A percentile compares a stretch with the other conserved stretches of the same genome.
These are phyloP conservation scores for Lagria hirta DNA, from an alignment of 2,888 invertebrate species.

Conservation along the genomic window DNA sequence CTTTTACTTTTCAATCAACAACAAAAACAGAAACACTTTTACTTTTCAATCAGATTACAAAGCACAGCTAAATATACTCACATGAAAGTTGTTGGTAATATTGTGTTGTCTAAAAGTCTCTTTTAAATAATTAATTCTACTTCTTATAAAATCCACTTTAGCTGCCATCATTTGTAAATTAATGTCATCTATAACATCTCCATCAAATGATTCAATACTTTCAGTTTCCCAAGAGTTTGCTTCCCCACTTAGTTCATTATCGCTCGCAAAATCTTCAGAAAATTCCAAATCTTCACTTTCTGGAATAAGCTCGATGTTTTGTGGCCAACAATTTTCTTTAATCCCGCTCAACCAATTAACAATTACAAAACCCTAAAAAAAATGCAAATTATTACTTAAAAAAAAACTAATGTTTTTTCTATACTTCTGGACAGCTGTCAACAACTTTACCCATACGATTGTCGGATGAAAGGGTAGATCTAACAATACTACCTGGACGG, in stretches of 20 bases:
- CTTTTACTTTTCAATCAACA: too few relatives aligned
- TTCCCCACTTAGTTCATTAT: conserved; percentile 31
- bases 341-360: conserved; percentile 93
- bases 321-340: conserved; percentile 88
- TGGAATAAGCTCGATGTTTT: conserved; percentile 67
- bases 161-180: conserved; percentile 66
- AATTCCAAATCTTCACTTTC: conserved; percentile 76
- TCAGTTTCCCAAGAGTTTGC: conserved; percentile 79
- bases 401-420: conserved; percentile 6
- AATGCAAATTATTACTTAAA: not conserved
- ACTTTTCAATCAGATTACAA: conserved; percentile 5
- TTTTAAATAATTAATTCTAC: conserved; percentile 59
- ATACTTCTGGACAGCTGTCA: conserved; percentile 77
- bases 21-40: too few relatives aligned
- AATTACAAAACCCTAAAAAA: conserved; percentile 67
- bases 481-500: conserved; percentile 88
- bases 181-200: conserved; percentile 56
- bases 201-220: conserved; percentile 61
- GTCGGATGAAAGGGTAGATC: conserved; percentile 56
- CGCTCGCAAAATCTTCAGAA: conserved; percentile 56
- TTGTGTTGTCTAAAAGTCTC: conserved; percentile 79
- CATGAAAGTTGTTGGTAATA: conserved; percentile 16
- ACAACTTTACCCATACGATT: conserved; percentile 70
- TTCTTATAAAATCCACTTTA: conserved; percentile 56
- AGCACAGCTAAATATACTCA: conserved; percentile 61